Percentiles rank a stretch among this genome's conserved stretches.
Conservation (phyloP, 2,797 vertebrate genomes). For the Smutsia gigantea region DNA sequence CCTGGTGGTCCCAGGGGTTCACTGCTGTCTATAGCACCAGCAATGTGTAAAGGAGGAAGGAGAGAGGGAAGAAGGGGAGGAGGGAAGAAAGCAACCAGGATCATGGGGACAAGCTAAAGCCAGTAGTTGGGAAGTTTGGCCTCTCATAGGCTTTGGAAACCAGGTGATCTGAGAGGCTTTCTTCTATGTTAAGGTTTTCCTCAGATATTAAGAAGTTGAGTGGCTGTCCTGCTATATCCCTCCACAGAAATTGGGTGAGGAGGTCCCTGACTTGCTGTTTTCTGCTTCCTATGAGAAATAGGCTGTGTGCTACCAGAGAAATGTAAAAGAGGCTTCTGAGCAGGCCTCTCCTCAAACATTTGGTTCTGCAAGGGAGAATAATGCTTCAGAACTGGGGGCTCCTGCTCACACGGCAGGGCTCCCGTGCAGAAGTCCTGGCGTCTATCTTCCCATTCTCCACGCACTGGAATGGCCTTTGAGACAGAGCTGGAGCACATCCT, state of each 20-base stretch:
- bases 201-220: not conserved
- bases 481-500: not conserved
- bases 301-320: not conserved
- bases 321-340: not conserved
- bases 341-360: not conserved
- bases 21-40: not conserved
- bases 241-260: not conserved
- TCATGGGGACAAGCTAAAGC: not conserved
- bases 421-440: not conserved
- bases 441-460: not conserved
- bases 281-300: not conserved
- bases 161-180: not conserved
- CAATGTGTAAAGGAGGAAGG: not conserved
- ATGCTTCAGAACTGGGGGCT: not conserved
- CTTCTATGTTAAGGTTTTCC: not conserved
- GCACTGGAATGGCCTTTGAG: not conserved
- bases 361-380: not conserved
- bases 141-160: not conserved
- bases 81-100: not conserved
- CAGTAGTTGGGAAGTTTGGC: not conserved
- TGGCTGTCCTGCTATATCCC: not conserved
- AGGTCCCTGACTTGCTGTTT: not conserved
- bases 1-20: conserved; percentile 16
- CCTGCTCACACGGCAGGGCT: not conserved
- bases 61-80: not conserved